Conservation (phyloP, 2,113 vertebrate genomes). For the Labeo catla region DNA sequence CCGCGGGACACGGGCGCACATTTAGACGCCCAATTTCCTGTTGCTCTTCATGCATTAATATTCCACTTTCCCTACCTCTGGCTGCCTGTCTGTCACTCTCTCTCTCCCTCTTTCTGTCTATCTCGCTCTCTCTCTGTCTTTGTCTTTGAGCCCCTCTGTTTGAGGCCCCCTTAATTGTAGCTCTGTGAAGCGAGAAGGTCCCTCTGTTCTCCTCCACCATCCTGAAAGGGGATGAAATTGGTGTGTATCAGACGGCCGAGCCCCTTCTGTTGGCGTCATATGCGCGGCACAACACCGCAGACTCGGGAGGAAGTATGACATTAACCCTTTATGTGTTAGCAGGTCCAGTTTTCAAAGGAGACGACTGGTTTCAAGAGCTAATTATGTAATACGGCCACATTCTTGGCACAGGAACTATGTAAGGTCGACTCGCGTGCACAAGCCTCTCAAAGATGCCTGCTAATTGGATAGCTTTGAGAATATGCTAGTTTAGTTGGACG, state of each 20-base stretch:
- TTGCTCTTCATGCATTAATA: constrained; percentile 57
- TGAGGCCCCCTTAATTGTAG: constrained; percentile 72
- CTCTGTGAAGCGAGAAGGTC: constrained; percentile 66
- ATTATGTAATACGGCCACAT: constrained; percentile 62
- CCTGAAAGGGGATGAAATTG: constrained; percentile 64
- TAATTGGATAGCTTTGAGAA: constrained; percentile 43
- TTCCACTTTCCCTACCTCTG: constrained; percentile 46
- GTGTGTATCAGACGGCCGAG: constrained; percentile 62
- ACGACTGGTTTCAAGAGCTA: constrained; percentile 67
- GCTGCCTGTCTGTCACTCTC: constrained; percentile 17
- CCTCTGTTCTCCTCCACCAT: constrained; percentile 51
- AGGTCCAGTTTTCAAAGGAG: constrained; percentile 53
- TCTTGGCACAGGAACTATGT: constrained; percentile 39
- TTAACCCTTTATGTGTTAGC: constrained; percentile 64
- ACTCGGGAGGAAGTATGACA: constrained; percentile 62
- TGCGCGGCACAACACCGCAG: constrained; percentile 58
- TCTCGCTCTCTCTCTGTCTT: constrained; percentile 50
- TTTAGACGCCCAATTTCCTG: constrained; percentile 71
- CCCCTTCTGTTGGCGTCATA: constrained; percentile 67
- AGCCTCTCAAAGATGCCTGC: constrained; percentile 13
- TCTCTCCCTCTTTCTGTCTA: constrained; percentile 7
- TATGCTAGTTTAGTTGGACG: neutral
- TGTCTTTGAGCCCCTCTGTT: constrained; percentile 67
- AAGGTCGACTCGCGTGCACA: constrained; percentile 5
- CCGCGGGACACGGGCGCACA: constrained; percentile 58